Evolutionary conservation across 1,140 invertebrate genomes (phyloP).

Genomic region (Drosophila nikananu): DNA sequence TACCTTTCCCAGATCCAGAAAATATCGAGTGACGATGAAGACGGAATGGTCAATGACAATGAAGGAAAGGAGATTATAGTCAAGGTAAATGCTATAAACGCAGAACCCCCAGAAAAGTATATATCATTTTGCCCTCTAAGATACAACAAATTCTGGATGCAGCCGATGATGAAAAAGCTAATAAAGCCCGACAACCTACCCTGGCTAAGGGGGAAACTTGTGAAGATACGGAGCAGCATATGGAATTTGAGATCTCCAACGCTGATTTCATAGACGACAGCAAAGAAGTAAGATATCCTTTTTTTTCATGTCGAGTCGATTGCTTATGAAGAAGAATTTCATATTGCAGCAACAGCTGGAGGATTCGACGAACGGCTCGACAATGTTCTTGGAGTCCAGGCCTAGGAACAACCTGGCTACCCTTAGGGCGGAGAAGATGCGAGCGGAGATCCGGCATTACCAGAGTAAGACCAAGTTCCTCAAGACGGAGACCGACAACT

Average conservation of each 20-base stretch:
- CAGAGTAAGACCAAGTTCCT: slow-evolving; percentile 45
- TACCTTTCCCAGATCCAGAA: slow-evolving; percentile 18
- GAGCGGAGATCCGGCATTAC: slow-evolving; percentile 45
- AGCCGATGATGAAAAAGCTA: background rate
- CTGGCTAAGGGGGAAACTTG: background rate
- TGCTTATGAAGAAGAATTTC: slow-evolving; percentile 5
- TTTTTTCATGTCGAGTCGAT: background rate
- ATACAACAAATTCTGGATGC: slow-evolving; percentile 34
- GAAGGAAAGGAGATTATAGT: slow-evolving; percentile 46
- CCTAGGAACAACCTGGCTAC: slow-evolving; percentile 28
- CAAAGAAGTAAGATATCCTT: slow-evolving; percentile 28
- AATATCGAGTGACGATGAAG: slow-evolving; percentile 7
- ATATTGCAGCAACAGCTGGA: slow-evolving; percentile 20
- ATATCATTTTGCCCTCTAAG: background rate
- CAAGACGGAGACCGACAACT: slow-evolving; percentile 45
- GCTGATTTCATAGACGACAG: slow-evolving; percentile 17
- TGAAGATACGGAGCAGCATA: background rate
- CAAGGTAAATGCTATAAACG: slow-evolving; percentile 6
- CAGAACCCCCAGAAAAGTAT: accelerated
- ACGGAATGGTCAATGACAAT: background rate
- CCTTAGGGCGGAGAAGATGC: slow-evolving; percentile 32
- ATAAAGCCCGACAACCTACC: background rate
- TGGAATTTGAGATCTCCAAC: slow-evolving; percentile 26
- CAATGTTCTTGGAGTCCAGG: slow-evolving; percentile 6
- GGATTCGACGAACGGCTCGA: slow-evolving; percentile 1